phyloP scores from a whole-genome alignment of 2,888 invertebrate genomes.

The Sphaerophoria rueppellii region DNA sequence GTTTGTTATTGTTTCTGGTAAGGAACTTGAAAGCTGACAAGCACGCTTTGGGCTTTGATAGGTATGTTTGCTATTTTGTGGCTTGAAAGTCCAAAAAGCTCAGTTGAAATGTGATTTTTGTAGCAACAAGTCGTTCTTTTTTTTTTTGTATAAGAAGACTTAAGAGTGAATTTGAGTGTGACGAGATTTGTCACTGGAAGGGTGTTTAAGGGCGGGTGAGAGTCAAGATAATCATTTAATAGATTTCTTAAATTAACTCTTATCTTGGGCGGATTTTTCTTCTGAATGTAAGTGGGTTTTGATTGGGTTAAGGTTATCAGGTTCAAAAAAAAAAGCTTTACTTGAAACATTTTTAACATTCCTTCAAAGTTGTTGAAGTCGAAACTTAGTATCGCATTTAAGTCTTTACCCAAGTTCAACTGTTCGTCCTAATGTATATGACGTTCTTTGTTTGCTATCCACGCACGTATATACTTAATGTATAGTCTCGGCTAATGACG shows the following conservation, averaged over 20 bases:
- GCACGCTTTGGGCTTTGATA: constrained; percentile 33
- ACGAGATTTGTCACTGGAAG: constrained; percentile 12
- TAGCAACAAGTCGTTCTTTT: constrained; percentile 53
- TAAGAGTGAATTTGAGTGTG: constrained; percentile 14
- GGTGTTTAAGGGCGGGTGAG: background rate
- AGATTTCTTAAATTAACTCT: background rate
- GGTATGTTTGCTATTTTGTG: background rate
- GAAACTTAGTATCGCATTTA: too few relatives aligned
- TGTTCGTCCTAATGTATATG: too few relatives aligned
- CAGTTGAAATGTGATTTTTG: constrained; percentile 2
- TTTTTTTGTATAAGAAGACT: background rate
- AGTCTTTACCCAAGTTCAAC: too few relatives aligned
- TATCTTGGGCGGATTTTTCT: background rate
- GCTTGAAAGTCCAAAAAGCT: constrained; percentile 36
- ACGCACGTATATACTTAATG: background rate
- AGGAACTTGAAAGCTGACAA: constrained; percentile 4
- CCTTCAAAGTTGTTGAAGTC: too few relatives aligned
- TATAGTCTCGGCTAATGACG: background rate
- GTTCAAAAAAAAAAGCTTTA: too few relatives aligned
- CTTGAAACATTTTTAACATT: too few relatives aligned
- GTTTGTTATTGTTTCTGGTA: too few relatives aligned
- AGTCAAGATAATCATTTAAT: constrained; percentile 15
- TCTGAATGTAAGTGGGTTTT: background rate
- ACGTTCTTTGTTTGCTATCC: background rate
- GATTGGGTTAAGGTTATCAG: background rate